Evolutionary conservation across 2,797 vertebrate species (phyloP).

Genomic region (Smutsia temminckii): DNA sequence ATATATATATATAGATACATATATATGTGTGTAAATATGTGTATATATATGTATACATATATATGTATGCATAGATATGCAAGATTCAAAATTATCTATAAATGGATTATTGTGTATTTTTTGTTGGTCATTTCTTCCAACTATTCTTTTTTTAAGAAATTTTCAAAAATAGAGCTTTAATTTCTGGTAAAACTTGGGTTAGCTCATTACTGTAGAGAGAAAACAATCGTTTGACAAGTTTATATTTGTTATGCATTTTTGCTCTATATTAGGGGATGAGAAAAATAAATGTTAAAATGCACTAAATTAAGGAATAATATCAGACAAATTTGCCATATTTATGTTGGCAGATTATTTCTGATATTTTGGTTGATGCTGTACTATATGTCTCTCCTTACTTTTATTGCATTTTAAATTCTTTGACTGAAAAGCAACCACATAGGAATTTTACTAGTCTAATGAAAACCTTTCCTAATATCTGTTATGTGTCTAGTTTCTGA

Average conservation of each 20-base stretch:
- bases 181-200: neutral
- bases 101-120: neutral
- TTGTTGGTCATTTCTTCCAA: neutral
- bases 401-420: constrained; percentile 38
- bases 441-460: neutral
- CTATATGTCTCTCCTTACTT: neutral
- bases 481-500: constrained; percentile 38
- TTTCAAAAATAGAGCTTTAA: constrained; percentile 9
- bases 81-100: neutral
- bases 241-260: constrained; percentile 13
- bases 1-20: neutral
- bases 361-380: constrained; percentile 16
- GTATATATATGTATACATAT: neutral
- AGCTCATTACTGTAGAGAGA: neutral
- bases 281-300: constrained; percentile 14
- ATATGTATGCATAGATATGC: neutral
- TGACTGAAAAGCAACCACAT: neutral
- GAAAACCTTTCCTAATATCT: neutral
- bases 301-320: constrained; percentile 50
- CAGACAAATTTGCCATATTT: constrained; percentile 40
- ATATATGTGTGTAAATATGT: neutral
- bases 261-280: neutral
- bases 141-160: constrained; percentile 30
- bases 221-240: neutral
- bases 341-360: constrained; percentile 34